Conservation (phyloP, 2,797 vertebrate genomes). For the Sandelia bainsii region DNA sequence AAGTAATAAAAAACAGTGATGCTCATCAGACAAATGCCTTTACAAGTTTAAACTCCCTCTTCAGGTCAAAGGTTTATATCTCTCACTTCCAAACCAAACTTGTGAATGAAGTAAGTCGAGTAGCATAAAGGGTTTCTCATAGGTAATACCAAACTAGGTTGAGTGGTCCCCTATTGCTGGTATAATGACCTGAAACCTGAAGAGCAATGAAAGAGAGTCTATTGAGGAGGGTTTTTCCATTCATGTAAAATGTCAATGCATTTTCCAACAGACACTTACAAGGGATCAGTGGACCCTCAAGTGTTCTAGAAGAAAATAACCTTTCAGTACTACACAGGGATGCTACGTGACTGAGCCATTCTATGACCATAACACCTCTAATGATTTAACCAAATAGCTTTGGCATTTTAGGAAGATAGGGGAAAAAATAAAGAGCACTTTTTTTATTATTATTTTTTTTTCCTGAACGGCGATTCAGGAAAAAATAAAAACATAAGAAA, state of each 20-base stretch:
- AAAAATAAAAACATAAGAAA: constrained; percentile 58
- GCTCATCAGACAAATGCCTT: constrained; percentile 31
- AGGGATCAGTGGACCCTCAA: constrained; percentile 83
- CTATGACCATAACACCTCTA: constrained; percentile 74
- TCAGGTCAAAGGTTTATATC: constrained; percentile 63
- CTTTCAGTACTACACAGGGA: constrained; percentile 77
- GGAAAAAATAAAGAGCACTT: constrained; percentile 21
- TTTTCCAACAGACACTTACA: constrained; percentile 89
- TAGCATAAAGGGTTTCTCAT: constrained; percentile 64
- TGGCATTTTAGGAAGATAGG: constrained; percentile 78
- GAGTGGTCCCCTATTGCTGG: constrained; percentile 78
- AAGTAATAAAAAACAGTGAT: constrained; percentile 32
- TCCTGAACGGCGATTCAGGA: constrained; percentile 31
- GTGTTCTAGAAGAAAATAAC: constrained; percentile 84
- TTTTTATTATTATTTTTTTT: too few species aligned
- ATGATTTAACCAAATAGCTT: constrained; percentile 82
- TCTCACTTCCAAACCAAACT: constrained; percentile 53
- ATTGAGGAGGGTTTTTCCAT: constrained; percentile 79
- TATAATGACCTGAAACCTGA: constrained; percentile 82
- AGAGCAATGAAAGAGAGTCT: constrained; percentile 79
- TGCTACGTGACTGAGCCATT: constrained; percentile 71
- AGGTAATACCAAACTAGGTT: constrained; percentile 79
- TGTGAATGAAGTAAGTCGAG: constrained; percentile 66
- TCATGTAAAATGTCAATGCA: constrained; percentile 84
- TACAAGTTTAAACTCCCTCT: constrained; percentile 23